phyloP scores from a whole-genome alignment of 2,797 vertebrate species.

The Microctenopoma steveboyesi region DNA sequence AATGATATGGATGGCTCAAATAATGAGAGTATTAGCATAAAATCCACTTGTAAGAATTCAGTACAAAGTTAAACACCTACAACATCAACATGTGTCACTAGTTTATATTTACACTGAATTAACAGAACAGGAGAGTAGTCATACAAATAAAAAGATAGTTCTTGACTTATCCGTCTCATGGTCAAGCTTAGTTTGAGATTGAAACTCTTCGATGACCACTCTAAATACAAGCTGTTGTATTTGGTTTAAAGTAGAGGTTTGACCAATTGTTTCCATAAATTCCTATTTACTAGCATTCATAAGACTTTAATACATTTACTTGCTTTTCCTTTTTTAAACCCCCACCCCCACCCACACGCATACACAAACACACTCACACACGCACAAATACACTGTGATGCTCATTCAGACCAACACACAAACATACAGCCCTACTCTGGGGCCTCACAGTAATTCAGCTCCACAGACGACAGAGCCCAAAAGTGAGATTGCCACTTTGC shows the following conservation, averaged over 20 bases:
- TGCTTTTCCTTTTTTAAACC: conserved; percentile 36
- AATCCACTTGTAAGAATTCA: conserved; percentile 37
- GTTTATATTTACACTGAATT: conserved; percentile 65
- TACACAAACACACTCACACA: background rate
- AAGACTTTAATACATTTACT: conserved; percentile 54
- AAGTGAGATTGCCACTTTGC: conserved; percentile 74
- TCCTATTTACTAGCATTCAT: conserved; percentile 47
- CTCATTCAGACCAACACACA: too few relatives aligned
- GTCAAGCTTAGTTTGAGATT: conserved; percentile 51
- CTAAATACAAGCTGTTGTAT: conserved; percentile 30
- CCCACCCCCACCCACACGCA: background rate
- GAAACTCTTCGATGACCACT: conserved; percentile 50
- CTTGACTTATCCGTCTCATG: conserved; percentile 54
- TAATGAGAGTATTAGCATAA: conserved; percentile 35
- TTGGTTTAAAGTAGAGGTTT: conserved; percentile 58
- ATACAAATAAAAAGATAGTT: conserved; percentile 46
- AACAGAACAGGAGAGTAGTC: conserved; percentile 43
- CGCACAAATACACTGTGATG: background rate
- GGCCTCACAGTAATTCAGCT: conserved; percentile 77
- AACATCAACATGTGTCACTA: conserved; percentile 53
- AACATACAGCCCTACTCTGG: conserved; percentile 58
- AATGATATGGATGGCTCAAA: conserved; percentile 46
- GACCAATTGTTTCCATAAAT: conserved; percentile 55
- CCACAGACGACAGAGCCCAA: conserved; percentile 58
- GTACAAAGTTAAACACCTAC: conserved; percentile 59